A percentile compares a stretch with the other conserved stretches of the same genome.
phyloP scores from a whole-genome alignment of 2,797 vertebrate genomes.

The Pelochelys cantorii region DNA sequence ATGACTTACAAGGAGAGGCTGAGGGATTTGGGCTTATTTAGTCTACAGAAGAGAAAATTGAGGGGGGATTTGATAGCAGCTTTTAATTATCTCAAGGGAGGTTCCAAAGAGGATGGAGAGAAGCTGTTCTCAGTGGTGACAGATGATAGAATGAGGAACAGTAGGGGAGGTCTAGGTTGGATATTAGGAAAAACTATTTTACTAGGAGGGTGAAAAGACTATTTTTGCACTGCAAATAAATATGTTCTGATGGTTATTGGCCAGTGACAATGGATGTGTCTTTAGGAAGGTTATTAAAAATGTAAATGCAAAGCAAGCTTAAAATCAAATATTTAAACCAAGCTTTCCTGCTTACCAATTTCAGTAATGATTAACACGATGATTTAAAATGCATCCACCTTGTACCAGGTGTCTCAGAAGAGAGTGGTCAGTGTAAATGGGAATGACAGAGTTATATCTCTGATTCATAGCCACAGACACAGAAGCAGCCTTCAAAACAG shows the following conservation, averaged over 20 bases:
- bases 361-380: background rate
- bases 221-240: background rate
- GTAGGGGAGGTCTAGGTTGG: too few species aligned
- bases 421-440: background rate
- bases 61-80: too few species aligned
- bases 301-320: background rate
- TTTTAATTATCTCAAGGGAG: too few species aligned
- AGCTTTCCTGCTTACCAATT: background rate
- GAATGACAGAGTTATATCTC: background rate
- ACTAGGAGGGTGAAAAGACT: background rate
- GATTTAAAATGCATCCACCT: background rate
- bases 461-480: background rate
- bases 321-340: background rate
- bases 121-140: too few species aligned
- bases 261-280: background rate
- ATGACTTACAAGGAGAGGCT: too few species aligned
- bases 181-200: too few species aligned
- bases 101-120: too few species aligned
- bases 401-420: background rate
- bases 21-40: too few species aligned
- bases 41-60: too few species aligned
- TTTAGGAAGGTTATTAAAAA: background rate
- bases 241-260: background rate
- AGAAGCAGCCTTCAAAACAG: background rate
- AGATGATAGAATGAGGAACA: too few species aligned